Conservation (phyloP, 2,888 invertebrate genomes). For the Himalopsyche anomala region DNA sequence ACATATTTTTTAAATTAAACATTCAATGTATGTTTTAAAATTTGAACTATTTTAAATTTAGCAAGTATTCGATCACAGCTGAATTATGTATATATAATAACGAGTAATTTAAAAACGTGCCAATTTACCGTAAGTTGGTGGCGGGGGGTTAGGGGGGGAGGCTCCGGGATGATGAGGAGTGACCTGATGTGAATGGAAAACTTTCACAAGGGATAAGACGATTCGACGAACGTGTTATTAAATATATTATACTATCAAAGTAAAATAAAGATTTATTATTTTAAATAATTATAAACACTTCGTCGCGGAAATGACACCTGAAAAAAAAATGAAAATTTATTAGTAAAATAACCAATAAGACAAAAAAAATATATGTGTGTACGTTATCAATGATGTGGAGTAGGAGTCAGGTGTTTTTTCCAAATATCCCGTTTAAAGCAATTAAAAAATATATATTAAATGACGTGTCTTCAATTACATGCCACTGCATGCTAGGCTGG, state of each 20-base stretch:
- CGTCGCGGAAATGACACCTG: constrained; percentile 5
- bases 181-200: too few relatives aligned
- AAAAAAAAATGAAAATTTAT: background rate
- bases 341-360: too few relatives aligned
- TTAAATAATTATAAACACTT: background rate
- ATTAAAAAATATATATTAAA: too few relatives aligned
- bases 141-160: too few relatives aligned
- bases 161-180: too few relatives aligned
- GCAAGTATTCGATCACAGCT: constrained; percentile 13
- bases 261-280: background rate
- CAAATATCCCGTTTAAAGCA: too few relatives aligned
- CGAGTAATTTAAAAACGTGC: background rate
- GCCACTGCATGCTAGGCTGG: too few relatives aligned
- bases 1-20: background rate
- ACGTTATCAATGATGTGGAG: too few relatives aligned
- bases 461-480: too few relatives aligned
- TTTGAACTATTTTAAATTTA: constrained; percentile 2
- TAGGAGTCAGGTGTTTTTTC: too few relatives aligned
- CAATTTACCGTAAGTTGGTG: background rate
- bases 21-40: background rate
- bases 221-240: background rate
- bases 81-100: background rate
- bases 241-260: background rate
- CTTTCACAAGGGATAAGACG: too few relatives aligned
- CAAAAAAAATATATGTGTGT: too few relatives aligned